A percentile compares a stretch with the other conserved stretches of the same genome.
Evolutionary conservation across 53 echinoderm and acorn worm species (phyloP).

Genomic region (Echinometra lucunter): DNA sequence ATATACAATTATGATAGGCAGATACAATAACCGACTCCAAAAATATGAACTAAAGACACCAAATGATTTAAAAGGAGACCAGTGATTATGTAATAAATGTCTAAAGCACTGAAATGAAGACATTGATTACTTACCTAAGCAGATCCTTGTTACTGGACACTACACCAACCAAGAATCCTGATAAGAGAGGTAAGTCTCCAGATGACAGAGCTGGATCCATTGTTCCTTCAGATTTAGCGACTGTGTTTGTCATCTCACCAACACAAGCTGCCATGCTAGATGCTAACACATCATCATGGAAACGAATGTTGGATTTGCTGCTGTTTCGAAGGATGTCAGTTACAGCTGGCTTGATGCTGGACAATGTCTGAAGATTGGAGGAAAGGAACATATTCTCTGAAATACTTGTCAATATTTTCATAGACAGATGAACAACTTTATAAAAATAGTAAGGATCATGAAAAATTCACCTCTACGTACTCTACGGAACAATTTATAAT

Average conservation of each 20-base stretch:
- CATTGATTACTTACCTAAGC: slow-evolving; percentile 8
- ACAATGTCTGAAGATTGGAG: slow-evolving; percentile 70
- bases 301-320: slow-evolving; percentile 56
- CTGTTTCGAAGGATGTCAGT: slow-evolving; percentile 74
- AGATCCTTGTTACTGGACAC: slow-evolving; percentile 52
- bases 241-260: slow-evolving; percentile 76
- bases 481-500: no score
- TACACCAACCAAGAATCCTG: slow-evolving; percentile 81
- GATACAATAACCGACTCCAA: not conserved
- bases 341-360: slow-evolving; percentile 78
- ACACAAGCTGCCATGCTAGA: slow-evolving; percentile 80
- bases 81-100: not conserved
- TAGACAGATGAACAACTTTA: not conserved
- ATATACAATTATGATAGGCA: not conserved
- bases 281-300: slow-evolving; percentile 71
- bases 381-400: not conserved
- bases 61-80: not conserved
- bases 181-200: slow-evolving; percentile 74
- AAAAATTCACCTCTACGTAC: no score
- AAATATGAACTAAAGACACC: not conserved
- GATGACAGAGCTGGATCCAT: slow-evolving; percentile 70
- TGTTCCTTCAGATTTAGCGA: slow-evolving; percentile 70
- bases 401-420: not conserved
- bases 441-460: no score
- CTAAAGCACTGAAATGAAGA: no score